A percentile compares a stretch with the other conserved stretches of the same genome.
Conservation (phyloP, 2,888 invertebrate genomes). For the Cabera pusaria region DNA sequence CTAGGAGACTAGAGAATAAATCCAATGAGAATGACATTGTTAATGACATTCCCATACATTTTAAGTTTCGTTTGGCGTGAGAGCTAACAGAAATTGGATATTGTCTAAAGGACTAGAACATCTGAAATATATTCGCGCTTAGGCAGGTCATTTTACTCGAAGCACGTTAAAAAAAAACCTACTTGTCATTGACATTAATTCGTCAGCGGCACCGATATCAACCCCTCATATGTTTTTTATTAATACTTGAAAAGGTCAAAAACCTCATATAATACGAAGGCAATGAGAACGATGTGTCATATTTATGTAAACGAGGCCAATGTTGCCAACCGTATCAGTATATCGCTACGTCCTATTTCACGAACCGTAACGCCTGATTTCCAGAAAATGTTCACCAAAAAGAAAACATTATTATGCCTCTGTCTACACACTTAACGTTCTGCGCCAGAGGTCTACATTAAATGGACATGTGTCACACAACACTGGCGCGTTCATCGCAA, state of each 20-base stretch:
- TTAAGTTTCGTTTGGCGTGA: no score
- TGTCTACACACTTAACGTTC: constrained; percentile 14
- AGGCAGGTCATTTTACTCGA: no score
- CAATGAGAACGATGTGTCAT: constrained; percentile 5
- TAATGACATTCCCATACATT: no score
- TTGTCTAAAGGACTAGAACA: no score
- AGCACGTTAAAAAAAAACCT: no score
- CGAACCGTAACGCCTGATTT: constrained; percentile 8
- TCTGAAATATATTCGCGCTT: no score
- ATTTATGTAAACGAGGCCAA: constrained; percentile 6
- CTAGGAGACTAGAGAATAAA: no score
- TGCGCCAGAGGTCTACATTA: constrained; percentile 10
- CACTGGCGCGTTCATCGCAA: constrained; percentile 9
- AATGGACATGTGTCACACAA: constrained; percentile 22
- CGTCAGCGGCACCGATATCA: no score
- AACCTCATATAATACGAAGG: background rate
- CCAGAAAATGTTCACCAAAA: constrained; percentile 9
- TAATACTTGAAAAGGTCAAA: constrained; percentile 1
- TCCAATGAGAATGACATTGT: no score
- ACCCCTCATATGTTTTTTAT: no score
- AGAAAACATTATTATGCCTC: constrained; percentile 11
- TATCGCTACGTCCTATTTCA: constrained; percentile 5
- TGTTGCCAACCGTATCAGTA: constrained; percentile 3
- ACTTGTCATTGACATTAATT: no score
- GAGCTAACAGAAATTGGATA: no score